Base-by-base conservation (phyloP, 2,113 vertebrate genomes). In the Electrona antarctica region DNA sequence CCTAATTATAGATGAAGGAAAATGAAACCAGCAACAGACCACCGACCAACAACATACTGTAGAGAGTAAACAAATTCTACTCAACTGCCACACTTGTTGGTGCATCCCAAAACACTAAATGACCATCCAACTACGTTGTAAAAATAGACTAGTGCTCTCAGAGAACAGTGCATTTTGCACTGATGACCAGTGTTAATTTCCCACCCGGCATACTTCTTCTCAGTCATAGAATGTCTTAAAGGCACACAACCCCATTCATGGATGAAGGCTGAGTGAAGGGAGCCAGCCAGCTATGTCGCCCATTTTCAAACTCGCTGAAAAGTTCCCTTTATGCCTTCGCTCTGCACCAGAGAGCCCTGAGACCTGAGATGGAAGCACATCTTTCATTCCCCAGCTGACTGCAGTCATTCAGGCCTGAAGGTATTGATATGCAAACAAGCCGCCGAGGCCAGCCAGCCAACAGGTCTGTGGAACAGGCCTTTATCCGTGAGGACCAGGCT, bases 321-420 rank as follows among this genome's bases (percentile, higher is more conserved):
- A 85, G 83, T 87, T 79, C 72, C 83, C 78, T 88, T 90, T 91
- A 85, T 89, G 73, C 82, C 49, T 62, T 62, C 50, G 68, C 68
- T 83, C 71, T 80, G 82, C 77, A 84, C 62, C 62, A 74, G 92
- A 81, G 92, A 93, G 84, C 73, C 89, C 90, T 88, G 93, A 91
- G 92, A 94, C 87, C 82, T 79, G 89, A 90, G 93, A 94, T 91
- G 90, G 89, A 90, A 91, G 79, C 66, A 83, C 73, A 94, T 94
- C 92, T 93, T 92, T 93, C 92, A 93, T 95, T 95, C 93, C 92
- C 87, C 93, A 94, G 93, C 89, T 94, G 93, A 94, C 93, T 93
- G 92, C 85, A 83, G 81, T 87, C 93, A 95, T 94, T 95, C 92
- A 95, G 76, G 86, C 85, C 72, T 80, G 82, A 88, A 85, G 76